These are phyloP conservation scores for Scaptomyza graminum DNA, from an alignment of 1,140 invertebrate genomes.

Conservation along the genomic window DNA sequence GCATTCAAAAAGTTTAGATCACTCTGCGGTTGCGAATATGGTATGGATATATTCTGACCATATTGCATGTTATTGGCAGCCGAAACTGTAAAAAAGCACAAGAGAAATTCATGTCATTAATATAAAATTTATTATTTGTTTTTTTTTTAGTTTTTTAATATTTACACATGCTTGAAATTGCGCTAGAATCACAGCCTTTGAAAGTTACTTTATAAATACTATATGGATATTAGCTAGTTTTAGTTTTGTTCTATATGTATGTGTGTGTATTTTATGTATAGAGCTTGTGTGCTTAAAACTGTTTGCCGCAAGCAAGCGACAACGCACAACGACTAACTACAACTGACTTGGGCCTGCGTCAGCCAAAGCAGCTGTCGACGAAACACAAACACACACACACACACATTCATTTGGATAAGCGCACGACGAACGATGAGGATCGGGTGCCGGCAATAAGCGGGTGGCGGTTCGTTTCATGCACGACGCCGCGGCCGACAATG, in stretches of 20 bases:
- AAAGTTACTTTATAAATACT: slow-evolving; percentile 13
- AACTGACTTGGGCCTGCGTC: slow-evolving; percentile 61
- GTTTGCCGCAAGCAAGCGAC: slow-evolving; percentile 48
- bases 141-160: slow-evolving; percentile 18
- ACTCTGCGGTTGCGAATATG: slow-evolving; percentile 82
- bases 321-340: slow-evolving; percentile 75
- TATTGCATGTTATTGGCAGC: slow-evolving; percentile 84
- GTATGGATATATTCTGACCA: slow-evolving; percentile 84
- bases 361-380: slow-evolving; percentile 40
- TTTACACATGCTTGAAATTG: slow-evolving; percentile 51
- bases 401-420: slow-evolving; percentile 14
- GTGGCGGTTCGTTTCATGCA: slow-evolving; percentile 34
- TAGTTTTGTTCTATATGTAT: neutral
- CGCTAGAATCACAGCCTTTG: slow-evolving; percentile 50
- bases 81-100: slow-evolving; percentile 67
- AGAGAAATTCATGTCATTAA: slow-evolving; percentile 22
- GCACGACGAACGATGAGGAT: slow-evolving; percentile 59
- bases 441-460: slow-evolving; percentile 71
- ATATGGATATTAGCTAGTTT: neutral
- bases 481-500: slow-evolving; percentile 60
- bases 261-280: slow-evolving; percentile 14
- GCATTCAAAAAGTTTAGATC: slow-evolving; percentile 83
- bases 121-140: neutral
- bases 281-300: neutral
- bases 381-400: slow-evolving; percentile 9